A percentile compares a stretch with the other conserved stretches of the same genome.
Evolutionary conservation across 2,797 vertebrate species (phyloP).

Genomic region (Oophaga sylvatica): DNA sequence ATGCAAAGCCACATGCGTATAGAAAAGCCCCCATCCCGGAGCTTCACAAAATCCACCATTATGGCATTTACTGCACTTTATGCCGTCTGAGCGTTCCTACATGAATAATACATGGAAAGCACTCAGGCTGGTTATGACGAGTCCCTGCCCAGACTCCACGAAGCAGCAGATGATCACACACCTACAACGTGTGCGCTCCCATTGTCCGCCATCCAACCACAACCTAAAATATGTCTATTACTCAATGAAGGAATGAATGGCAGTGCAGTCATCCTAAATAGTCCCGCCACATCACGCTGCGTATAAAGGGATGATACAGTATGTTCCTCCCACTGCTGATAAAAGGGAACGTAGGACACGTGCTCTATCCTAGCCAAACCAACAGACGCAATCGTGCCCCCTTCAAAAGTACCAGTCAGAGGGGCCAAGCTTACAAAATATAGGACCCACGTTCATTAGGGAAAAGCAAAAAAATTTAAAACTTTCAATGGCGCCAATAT

Average conservation of each 20-base stretch:
- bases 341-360: background rate
- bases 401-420: too few relatives aligned
- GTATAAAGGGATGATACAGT: too few relatives aligned
- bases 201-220: conserved; percentile 4
- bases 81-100: background rate
- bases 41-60: background rate
- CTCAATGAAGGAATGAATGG: background rate
- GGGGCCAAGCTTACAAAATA: too few relatives aligned
- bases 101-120: conserved; percentile 40
- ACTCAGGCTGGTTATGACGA: background rate
- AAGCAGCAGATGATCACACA: conserved; percentile 20
- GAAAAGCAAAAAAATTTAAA: too few relatives aligned
- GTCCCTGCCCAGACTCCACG: conserved; percentile 26
- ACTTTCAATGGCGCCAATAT: too few relatives aligned
- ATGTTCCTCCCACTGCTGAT: background rate
- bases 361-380: too few relatives aligned
- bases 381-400: too few relatives aligned
- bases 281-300: background rate
- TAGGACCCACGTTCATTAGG: too few relatives aligned
- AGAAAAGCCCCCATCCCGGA: background rate
- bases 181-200: background rate
- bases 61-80: background rate
- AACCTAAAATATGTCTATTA: conserved; percentile 19
- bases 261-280: background rate
- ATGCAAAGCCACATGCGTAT: background rate